phyloP scores from a whole-genome alignment of 2,113 vertebrate genomes.

The Pelmatolapia mariae region DNA sequence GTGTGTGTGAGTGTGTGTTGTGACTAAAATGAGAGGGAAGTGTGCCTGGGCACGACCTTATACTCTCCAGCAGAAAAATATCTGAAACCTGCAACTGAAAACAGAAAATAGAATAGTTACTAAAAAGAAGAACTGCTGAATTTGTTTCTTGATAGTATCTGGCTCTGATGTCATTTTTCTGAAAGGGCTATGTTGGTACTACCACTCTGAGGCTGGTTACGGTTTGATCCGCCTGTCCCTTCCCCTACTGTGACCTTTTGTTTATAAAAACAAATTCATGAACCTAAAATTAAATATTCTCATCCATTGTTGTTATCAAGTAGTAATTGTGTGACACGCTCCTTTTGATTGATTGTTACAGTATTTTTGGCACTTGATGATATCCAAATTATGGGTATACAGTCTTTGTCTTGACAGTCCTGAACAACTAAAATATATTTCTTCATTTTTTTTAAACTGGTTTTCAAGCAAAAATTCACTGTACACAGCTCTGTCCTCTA shows the following conservation, averaged over 20 bases:
- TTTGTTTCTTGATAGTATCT: neutral
- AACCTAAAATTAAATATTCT: neutral
- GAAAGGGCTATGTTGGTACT: neutral
- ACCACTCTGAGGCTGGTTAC: neutral
- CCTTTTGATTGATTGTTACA: neutral
- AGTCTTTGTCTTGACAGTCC: neutral
- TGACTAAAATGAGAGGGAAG: neutral
- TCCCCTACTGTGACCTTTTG: neutral
- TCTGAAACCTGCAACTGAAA: neutral
- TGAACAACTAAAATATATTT: neutral
- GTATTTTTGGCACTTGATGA: neutral
- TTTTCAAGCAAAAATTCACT: neutral
- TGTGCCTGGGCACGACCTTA: neutral
- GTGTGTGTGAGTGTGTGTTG: neutral
- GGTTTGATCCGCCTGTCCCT: neutral
- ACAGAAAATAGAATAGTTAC: neutral
- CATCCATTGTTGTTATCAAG: neutral
- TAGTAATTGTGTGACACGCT: neutral
- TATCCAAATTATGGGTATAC: neutral
- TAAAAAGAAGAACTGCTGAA: neutral
- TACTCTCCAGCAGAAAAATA: neutral
- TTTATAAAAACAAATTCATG: neutral
- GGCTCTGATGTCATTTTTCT: neutral
- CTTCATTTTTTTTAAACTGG: neutral
- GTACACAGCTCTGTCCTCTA: neutral